phyloP scores from a whole-genome alignment of 2,113 vertebrate genomes.

The Lontra canadensis region DNA sequence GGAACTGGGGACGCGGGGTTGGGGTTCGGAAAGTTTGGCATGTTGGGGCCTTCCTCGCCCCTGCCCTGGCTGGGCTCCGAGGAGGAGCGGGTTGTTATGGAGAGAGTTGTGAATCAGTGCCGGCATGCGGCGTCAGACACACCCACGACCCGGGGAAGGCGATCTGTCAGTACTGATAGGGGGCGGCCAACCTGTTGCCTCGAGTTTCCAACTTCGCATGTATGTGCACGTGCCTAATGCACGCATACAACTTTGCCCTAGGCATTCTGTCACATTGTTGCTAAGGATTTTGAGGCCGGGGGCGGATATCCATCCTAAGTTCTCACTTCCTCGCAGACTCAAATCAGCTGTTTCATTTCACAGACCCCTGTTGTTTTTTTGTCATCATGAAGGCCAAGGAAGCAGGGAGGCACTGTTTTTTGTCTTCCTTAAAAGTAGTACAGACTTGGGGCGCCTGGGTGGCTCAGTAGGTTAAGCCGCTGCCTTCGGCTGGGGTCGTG shows the following conservation, averaged over 20 bases:
- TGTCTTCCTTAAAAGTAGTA: not conserved
- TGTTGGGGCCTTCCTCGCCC: not conserved
- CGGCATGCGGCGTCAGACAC: constrained; percentile 53
- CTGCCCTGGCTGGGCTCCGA: not conserved
- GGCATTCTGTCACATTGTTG: not conserved
- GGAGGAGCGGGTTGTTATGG: constrained; percentile 53
- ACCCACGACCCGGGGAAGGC: constrained; percentile 58
- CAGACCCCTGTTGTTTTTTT: not conserved
- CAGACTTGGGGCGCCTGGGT: not conserved
- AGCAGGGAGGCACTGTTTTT: not conserved
- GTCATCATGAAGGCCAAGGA: not conserved
- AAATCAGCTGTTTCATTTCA: not conserved
- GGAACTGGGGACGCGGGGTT: not conserved
- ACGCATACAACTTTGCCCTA: not conserved
- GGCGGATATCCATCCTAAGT: not conserved
- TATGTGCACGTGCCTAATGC: not conserved
- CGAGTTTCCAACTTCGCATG: not conserved
- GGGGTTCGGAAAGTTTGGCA: constrained; percentile 1
- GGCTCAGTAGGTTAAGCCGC: too few species aligned
- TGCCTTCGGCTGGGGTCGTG: too few species aligned
- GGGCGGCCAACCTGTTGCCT: constrained; percentile 57
- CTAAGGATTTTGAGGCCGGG: not conserved
- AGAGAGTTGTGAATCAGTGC: constrained; percentile 57
- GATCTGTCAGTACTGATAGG: not conserved
- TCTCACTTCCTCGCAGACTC: not conserved